phyloP scores from a whole-genome alignment of 2,797 vertebrate genomes.

The Eleutherodactylus coqui region DNA sequence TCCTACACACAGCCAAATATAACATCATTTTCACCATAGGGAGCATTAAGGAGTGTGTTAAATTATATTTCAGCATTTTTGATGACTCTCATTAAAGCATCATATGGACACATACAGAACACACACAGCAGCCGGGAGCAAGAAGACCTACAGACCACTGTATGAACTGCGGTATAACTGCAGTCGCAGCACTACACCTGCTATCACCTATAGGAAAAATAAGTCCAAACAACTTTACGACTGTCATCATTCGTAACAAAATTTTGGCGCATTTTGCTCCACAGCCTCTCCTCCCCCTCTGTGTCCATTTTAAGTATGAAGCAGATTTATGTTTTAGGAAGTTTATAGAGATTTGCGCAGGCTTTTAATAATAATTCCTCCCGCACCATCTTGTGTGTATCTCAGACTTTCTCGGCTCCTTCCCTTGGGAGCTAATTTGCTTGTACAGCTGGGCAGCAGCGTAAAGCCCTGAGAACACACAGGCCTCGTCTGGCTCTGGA shows the following conservation, averaged over 20 bases:
- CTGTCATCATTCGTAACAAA: background rate
- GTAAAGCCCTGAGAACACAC: slow-evolving; percentile 14
- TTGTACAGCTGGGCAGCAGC: slow-evolving; percentile 18
- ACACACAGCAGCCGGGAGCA: background rate
- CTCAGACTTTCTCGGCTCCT: background rate
- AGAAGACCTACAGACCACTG: too few species aligned
- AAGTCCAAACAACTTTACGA: background rate
- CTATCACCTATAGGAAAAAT: background rate
- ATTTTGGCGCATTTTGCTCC: too few species aligned
- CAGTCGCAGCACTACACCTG: background rate
- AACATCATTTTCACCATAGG: too few species aligned
- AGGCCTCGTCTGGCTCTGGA: background rate
- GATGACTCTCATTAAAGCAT: background rate
- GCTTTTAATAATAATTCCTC: background rate
- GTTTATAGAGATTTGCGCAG: background rate
- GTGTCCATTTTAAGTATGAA: background rate
- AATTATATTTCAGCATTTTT: too few species aligned
- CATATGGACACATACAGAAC: background rate
- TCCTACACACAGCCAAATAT: too few species aligned
- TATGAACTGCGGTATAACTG: background rate
- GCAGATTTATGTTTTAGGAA: background rate
- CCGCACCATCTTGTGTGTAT: slow-evolving; percentile 11
- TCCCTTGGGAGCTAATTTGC: slow-evolving; percentile 57
- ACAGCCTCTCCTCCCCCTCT: background rate
- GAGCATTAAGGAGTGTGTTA: too few species aligned